Evolutionary conservation across 2,113 vertebrate species (phyloP).

Genomic region (Pteropus alecto): DNA sequence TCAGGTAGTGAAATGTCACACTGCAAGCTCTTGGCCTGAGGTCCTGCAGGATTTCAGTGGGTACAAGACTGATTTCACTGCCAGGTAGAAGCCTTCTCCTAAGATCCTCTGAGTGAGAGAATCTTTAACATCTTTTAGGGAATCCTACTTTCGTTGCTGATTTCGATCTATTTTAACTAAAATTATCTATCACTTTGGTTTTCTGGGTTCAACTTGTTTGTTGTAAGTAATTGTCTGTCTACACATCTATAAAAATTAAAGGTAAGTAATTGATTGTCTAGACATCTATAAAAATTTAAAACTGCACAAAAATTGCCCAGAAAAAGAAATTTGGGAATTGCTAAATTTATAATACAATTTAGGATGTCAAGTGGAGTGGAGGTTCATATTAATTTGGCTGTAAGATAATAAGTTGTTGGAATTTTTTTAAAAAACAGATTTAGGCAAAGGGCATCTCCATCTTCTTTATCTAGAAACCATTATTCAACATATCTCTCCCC

Average conservation of each 20-base stretch:
- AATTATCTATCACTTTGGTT: not conserved
- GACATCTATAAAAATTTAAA: not conserved
- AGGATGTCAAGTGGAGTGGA: not conserved
- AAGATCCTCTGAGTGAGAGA: not conserved
- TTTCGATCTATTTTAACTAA: not conserved
- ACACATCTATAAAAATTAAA: not conserved
- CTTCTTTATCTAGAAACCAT: slow-evolving; percentile 24
- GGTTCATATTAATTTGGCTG: not conserved
- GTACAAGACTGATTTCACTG: not conserved
- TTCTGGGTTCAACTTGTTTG: not conserved
- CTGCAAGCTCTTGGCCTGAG: not conserved
- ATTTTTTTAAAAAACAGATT: not conserved
- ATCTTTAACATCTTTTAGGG: not conserved
- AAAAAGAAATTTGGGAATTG: not conserved
- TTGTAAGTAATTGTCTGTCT: not conserved
- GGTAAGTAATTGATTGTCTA: not conserved
- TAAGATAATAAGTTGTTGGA: not conserved
- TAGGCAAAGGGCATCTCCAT: not conserved
- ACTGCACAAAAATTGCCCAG: not conserved
- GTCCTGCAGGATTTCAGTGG: not conserved
- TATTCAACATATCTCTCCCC: not conserved
- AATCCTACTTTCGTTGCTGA: not conserved
- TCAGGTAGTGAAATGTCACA: not conserved
- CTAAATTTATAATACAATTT: not conserved
- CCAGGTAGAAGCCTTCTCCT: not conserved